Conservation (phyloP, 1,140 invertebrate species). For the Lethocerus indicus region DNA sequence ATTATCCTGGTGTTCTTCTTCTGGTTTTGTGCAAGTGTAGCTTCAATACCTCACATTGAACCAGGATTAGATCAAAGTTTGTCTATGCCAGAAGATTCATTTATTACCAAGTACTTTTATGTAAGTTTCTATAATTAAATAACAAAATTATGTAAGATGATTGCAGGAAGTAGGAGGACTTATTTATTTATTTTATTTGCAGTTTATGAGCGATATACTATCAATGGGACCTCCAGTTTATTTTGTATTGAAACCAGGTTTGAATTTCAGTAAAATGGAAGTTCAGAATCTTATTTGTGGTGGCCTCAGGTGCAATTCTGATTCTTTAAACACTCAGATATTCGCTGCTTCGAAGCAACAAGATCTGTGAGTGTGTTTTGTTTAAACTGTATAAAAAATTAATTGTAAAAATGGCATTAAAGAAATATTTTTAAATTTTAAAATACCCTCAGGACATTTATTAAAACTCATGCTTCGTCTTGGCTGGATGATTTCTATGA, state of each 20-base stretch:
- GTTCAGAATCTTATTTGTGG: conserved; percentile 79
- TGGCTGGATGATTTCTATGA: conserved; percentile 97
- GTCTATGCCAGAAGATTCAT: conserved; percentile 93
- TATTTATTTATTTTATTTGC: conserved; percentile 19
- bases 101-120: conserved; percentile 77
- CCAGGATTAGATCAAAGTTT: conserved; percentile 92
- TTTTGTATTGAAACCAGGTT: conserved; percentile 76
- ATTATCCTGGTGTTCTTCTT: conserved; percentile 76
- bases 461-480: conserved; percentile 70
- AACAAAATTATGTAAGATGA: not conserved
- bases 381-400: not conserved
- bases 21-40: conserved; percentile 79
- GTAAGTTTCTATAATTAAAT: conserved; percentile 21
- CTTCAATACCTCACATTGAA: conserved; percentile 72
- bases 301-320: conserved; percentile 51
- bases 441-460: conserved; percentile 46
- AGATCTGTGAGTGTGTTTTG: conserved; percentile 29
- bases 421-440: not conserved
- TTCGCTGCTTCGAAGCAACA: conserved; percentile 52
- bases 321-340: conserved; percentile 74
- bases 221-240: conserved; percentile 93
- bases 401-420: too few species aligned
- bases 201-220: conserved; percentile 67
- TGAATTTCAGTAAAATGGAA: conserved; percentile 53
- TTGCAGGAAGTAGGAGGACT: not conserved